Evolutionary conservation across 2,797 vertebrate species (phyloP), one percentile per base, ranked within the genome.

Genomic region (Acrossocheilus fasciatus): DNA sequence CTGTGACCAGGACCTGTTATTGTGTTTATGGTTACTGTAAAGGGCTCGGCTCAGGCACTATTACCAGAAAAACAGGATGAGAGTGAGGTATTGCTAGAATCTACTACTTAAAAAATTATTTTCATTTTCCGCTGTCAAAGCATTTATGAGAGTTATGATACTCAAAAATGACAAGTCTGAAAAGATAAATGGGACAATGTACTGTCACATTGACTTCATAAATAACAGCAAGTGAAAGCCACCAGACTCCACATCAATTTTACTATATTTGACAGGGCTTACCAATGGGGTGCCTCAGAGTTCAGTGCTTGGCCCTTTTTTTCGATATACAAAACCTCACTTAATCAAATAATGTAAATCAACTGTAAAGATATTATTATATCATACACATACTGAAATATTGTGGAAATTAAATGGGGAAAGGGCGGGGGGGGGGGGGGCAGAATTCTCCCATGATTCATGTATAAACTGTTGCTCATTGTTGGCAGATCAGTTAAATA

Each of bases 1-100:
- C 34, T 64, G 57, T 81, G 73, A 87, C 82, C 70, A 77, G 83
- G 80, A 52, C 39, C 84, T 88, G 78, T 88, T 88, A 82, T 85
- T 84, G 69, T 82, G 83, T 89, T 88, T 86, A 82, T 84, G 83
- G 86, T 90, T 86, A 89, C 84, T 81, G 82, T 89, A 90, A 88
- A 83, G 77, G 47, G 62, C 45, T 82, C 43, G 4, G 73, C 77
- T 69, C 69, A 76, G 88, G 81, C 83, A 86, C 62, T 74, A 47
- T 81, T 52, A 57, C 62, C 76, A 86, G 78, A 84, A 89, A 87
- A 88, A 87, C 82, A 82, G 73, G 54, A 57, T 23, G 23, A 70
- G 70, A 74, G 86, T 47, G 76, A 83, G 72, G 77, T 47, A 73
- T 69, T 41, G 80, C 74, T 47, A 54, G 68, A 64, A 23, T 83